Evolutionary conservation across 2,113 vertebrate species (phyloP), one percentile per base, ranked within the genome.

Genomic region (Synodontis membranacea): DNA sequence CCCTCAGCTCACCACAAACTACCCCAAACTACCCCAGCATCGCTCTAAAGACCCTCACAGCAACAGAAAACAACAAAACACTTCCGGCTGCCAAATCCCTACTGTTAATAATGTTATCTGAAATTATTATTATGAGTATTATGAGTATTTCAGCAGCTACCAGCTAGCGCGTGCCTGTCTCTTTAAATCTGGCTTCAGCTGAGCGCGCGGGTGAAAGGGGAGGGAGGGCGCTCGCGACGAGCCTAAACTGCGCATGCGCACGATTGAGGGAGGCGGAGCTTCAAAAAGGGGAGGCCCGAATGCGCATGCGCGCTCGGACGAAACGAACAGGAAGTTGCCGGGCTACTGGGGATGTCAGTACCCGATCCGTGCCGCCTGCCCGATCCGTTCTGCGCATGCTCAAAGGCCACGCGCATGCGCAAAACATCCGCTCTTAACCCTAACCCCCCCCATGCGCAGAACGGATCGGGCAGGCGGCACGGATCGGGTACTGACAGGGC

Each of bases 121-220:
- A n/a, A 10, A n/a, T 0, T 2, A 52, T 52, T 4, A 42, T 72
- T 37, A 21, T 8, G 31, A 37, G 34, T 90, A 88, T 90, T 90
- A 92, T 93, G 92, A 92, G 90, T 91, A 92, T 91, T 93, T 86
- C 92, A 23, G 8, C 21, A 37, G 15, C 34, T 92, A 94, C 93
- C 91, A 94, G 94, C 91, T 92, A 92, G 90, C 37, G n/a, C 84
- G 91, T 21, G 88, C 79, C 94, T 95, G 95, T 96, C 95, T 95
- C 95, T 96, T 96, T 96, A 95, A 95, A 95, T 95, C 95, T 94
- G 94, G 94, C 95, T 94, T 95, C 95, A 94, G 95, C 93, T 89
- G 90, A 90, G 90, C 84, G 91, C 90, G 93, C 93, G 92, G 89
- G 93, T 93, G 94, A 95, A 94, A 95, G 93, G 94, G 91, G 91